A percentile compares a stretch with the other conserved stretches of the same genome.
These are phyloP conservation scores for Drosophila mettleri DNA, from an alignment of 2,888 invertebrate species.

Conservation along the genomic window DNA sequence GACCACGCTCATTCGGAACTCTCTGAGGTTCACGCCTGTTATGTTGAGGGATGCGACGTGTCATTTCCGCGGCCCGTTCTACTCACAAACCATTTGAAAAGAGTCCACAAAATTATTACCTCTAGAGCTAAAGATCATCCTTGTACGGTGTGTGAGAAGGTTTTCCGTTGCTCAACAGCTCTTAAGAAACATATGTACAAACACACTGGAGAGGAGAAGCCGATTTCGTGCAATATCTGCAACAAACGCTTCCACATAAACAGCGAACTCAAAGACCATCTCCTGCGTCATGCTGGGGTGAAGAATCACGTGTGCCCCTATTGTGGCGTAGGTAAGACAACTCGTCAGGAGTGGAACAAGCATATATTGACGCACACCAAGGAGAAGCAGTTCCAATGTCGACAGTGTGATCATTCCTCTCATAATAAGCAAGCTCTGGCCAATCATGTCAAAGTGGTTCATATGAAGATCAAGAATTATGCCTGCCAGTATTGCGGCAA, in stretches of 20 bases:
- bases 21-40: slow-evolving; percentile 69
- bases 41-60: slow-evolving; percentile 77
- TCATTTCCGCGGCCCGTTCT: slow-evolving; percentile 74
- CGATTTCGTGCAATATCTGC: slow-evolving; percentile 81
- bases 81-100: slow-evolving; percentile 76
- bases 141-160: slow-evolving; percentile 81
- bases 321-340: slow-evolving; percentile 83
- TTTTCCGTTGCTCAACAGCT: slow-evolving; percentile 82
- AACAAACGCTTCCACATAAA: slow-evolving; percentile 82
- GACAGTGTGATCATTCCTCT: slow-evolving; percentile 77
- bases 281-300: slow-evolving; percentile 83
- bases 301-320: slow-evolving; percentile 83
- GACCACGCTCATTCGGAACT: slow-evolving; percentile 81
- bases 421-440: slow-evolving; percentile 81
- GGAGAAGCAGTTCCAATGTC: slow-evolving; percentile 82
- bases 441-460: slow-evolving; percentile 81
- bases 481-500: slow-evolving; percentile 82
- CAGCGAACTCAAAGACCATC: slow-evolving; percentile 82
- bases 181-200: slow-evolving; percentile 83
- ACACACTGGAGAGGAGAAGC: slow-evolving; percentile 82
- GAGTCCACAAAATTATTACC: slow-evolving; percentile 70
- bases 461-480: slow-evolving; percentile 81
- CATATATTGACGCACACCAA: slow-evolving; percentile 83
- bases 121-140: slow-evolving; percentile 70
- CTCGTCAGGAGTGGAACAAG: slow-evolving; percentile 82